phyloP scores from a whole-genome alignment of 2,797 vertebrate genomes.

The Peromyscus nudipes region DNA sequence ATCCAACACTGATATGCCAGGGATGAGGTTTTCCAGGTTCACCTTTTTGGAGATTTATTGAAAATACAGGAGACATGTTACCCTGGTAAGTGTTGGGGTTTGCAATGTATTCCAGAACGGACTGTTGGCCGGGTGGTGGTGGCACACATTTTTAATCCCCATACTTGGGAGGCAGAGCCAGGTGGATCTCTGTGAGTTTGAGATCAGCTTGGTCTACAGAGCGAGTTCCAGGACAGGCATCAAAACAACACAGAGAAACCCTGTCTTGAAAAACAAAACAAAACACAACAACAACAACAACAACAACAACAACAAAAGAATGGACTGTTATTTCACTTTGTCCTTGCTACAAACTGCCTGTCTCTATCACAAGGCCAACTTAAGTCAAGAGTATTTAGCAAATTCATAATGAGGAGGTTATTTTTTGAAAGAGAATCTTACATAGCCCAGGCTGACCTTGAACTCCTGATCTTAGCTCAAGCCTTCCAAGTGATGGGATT shows the following conservation, averaged over 20 bases:
- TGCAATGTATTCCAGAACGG: not conserved
- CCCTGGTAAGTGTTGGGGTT: not conserved
- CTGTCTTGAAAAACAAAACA: too few species aligned
- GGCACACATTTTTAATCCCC: too few species aligned
- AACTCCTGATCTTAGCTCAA: not conserved
- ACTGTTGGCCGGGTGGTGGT: too few species aligned
- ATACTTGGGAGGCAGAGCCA: too few species aligned
- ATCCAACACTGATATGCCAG: not conserved
- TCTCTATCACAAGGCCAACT: not conserved
- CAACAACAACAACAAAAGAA: too few species aligned
- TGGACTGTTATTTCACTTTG: not conserved
- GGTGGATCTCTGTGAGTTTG: too few species aligned
- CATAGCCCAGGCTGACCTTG: not conserved
- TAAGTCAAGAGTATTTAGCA: not conserved
- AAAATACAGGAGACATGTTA: not conserved
- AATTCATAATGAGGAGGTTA: not conserved
- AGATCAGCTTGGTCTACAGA: too few species aligned
- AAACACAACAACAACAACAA: too few species aligned
- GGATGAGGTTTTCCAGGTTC: not conserved
- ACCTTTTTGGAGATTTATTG: not conserved
- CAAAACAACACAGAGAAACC: too few species aligned
- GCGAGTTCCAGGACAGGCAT: too few species aligned
- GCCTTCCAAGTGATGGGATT: not conserved
- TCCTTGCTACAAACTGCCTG: not conserved
- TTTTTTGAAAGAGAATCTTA: not conserved